Base-by-base conservation (phyloP, 2,888 invertebrate species). In the Himalopsyche japonica region DNA sequence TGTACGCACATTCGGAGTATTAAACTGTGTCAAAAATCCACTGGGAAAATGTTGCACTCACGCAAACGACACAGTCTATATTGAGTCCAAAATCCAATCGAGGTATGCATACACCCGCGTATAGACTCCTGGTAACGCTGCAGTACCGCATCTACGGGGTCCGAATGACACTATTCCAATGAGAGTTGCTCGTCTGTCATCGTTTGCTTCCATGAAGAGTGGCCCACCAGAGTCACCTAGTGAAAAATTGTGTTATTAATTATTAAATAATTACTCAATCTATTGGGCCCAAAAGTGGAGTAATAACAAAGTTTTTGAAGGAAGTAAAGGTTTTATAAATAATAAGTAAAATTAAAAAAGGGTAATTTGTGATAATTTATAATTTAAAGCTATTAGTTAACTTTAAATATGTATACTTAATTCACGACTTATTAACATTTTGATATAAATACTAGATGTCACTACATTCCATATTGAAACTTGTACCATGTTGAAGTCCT, bases 161-260 rank as follows among this genome's bases (percentile, higher is more conserved):
- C 94, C 94, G 85, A 91, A 93, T 0, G 93, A 93, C 3, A 94
- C 94, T 15, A 94, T 89, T 0, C 94, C 94, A 76, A 88, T 88
- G 0, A 89, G 85, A 24, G 84, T 82, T 1, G 87, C 85, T 30
- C 87, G 30, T 10, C 86, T 79, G 20, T 85, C 85, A 24, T 86
- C 87, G 0, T 83, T 83, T 15, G 87, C 86, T 82, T 89, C 90
- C 85, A 85, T 88, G 89, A 90, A 91, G 8, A 91, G 88, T 8
- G 91, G 91, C 8, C 91, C 91, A 10, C 91, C 91, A 79, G 90
- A 90, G 80, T 91, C 91, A 12, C 90, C 89, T 89, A 76, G 20
- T 83, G 76, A 43, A 20, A 32, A 79, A 64, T 57, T 37, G 1
- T 57, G 20, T 7, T 57, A 20, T 57, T 6, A 24, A 2, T n/a